Percentiles rank a stretch among this genome's conserved stretches.
These are phyloP conservation scores for Acanthurus lineatus DNA, from an alignment of 2,797 vertebrate species.

Conservation along the genomic window DNA sequence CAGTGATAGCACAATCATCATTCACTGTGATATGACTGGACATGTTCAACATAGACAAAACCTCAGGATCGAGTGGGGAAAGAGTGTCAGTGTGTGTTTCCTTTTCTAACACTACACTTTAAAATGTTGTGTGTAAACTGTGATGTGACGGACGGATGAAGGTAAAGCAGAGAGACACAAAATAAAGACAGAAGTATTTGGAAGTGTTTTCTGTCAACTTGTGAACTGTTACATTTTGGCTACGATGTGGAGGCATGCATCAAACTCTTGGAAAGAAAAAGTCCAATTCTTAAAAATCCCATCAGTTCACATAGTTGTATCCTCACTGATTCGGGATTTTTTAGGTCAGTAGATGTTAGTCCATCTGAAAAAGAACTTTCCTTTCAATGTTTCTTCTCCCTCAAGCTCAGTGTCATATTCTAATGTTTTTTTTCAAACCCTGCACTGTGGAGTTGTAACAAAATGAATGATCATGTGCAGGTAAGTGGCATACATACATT, in stretches of 20 bases:
- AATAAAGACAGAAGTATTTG: background rate
- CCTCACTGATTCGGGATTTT: background rate
- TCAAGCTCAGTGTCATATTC: background rate
- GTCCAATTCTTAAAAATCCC: background rate
- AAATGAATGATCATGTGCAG: background rate
- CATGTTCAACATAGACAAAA: background rate
- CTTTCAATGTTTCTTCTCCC: background rate
- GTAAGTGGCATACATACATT: background rate
- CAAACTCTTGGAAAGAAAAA: background rate
- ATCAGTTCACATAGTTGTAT: background rate
- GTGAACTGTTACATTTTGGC: no score
- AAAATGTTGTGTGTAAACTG: background rate
- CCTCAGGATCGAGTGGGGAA: background rate
- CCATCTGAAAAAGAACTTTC: background rate
- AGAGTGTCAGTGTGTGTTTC: background rate
- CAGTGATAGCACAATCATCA: slow-evolving; percentile 33
- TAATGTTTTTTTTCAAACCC: background rate
- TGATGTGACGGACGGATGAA: background rate
- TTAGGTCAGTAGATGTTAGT: background rate
- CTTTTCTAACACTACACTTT: background rate
- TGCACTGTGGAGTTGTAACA: background rate
- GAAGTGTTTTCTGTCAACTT: slow-evolving; percentile 3
- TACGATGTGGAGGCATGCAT: background rate
- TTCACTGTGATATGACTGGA: slow-evolving; percentile 16
- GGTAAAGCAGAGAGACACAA: background rate